Evolutionary conservation across 2,797 vertebrate genomes (phyloP), one percentile per base, ranked within the genome.

Genomic region (Oryzias dopingdopingensis): DNA sequence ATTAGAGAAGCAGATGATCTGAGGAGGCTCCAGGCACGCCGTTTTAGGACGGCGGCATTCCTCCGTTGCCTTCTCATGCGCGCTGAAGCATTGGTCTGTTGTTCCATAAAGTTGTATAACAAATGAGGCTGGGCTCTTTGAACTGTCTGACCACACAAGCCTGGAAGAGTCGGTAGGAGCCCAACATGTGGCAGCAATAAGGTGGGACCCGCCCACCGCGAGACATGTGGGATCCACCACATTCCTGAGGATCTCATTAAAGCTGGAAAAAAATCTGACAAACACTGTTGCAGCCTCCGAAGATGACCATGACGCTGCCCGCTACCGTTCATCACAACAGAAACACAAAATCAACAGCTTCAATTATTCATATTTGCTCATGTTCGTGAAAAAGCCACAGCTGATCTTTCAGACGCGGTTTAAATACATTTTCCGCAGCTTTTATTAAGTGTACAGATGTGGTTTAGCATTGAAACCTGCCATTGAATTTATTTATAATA

Each of bases 121-220:
- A 92, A 92, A 92, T 92, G 91, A 92, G 89, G 67, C 73, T 56
- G 74, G 78, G 72, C 71, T 79, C 91, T 92, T 93, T 92, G 91
- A 92, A 91, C 89, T 84, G 82, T 84, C 84, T 91, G 91, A 92
- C 91, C 91, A 92, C 90, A 91, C 87, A 88, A 71, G 87, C 86
- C 89, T 88, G 88, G 84, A 90, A 89, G 86, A 91, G 88, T 84
- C 81, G 87, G 88, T 82, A 68, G 67, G 77, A 88, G 82, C 74
- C 81, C 75, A 87, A 91, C 91, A 92, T 92, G 90, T 92, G 91
- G 91, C 90, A 92, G 87, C 86, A 92, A 93, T 93, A 92, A 92
- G 82, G 88, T 74, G 18, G 82, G 85, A 82, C 81, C 85, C 81
- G 77, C 87, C 88, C 81, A 84, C 75, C 24, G 12, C 52, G 67